phyloP scores from a whole-genome alignment of 2,113 vertebrate genomes.

The Archocentrus centrarchus region DNA sequence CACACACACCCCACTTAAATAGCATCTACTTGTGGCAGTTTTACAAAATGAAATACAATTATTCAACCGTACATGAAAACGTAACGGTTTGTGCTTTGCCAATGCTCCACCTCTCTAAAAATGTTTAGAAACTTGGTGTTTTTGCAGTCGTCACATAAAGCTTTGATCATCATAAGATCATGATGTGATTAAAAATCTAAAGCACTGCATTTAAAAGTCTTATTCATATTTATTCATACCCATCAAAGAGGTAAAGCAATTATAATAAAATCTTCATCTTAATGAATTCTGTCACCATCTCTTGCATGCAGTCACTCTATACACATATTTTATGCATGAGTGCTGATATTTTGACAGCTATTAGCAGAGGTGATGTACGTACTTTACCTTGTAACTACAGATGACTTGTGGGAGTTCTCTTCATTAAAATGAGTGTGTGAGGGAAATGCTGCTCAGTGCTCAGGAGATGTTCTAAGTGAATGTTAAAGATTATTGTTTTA shows the following conservation, averaged over 20 bases:
- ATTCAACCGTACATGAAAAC: neutral
- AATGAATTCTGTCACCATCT: conserved; percentile 25
- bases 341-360: conserved; percentile 43
- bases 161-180: neutral
- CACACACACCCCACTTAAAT: too few relatives aligned
- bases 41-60: neutral
- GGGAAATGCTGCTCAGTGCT: neutral
- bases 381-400: conserved; percentile 34
- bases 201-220: neutral
- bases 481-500: conserved; percentile 36
- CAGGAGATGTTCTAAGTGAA: conserved; percentile 1
- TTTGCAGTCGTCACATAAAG: neutral
- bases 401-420: conserved; percentile 42
- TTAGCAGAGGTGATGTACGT: conserved; percentile 40
- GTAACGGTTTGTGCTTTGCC: neutral
- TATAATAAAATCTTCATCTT: neutral
- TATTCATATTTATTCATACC: neutral
- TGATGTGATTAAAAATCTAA: conserved; percentile 3
- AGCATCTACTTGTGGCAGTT: neutral
- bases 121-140: too few relatives aligned
- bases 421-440: conserved; percentile 40
- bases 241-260: conserved; percentile 4
- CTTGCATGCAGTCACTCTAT: neutral
- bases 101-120: neutral
- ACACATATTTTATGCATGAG: conserved; percentile 25